A percentile compares a stretch with the other conserved stretches of the same genome.
phyloP scores from a whole-genome alignment of 2,888 invertebrate species.

The Drosophila melanocephala region DNA sequence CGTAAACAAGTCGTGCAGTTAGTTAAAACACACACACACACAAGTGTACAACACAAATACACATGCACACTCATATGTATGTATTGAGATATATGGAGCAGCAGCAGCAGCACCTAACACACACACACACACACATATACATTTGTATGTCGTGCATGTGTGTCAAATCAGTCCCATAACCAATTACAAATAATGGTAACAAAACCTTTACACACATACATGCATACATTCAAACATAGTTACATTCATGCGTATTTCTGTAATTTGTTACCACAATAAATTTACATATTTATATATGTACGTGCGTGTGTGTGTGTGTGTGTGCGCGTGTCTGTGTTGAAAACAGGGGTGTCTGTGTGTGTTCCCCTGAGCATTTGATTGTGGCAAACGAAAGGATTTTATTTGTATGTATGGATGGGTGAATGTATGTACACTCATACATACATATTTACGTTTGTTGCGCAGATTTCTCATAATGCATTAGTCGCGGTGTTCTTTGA shows the following conservation, averaged over 20 bases:
- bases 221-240: constrained; percentile 14
- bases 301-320: neutral
- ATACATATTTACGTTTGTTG: constrained; percentile 28
- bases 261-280: constrained; percentile 28
- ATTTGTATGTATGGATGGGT: constrained; percentile 10
- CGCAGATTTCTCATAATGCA: constrained; percentile 22
- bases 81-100: constrained; percentile 28
- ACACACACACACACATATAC: constrained; percentile 8
- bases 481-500: constrained; percentile 8
- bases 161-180: constrained; percentile 30
- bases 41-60: neutral
- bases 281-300: constrained; percentile 27
- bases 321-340: constrained; percentile 13
- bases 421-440: constrained; percentile 10
- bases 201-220: constrained; percentile 17
- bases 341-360: constrained; percentile 31
- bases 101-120: constrained; percentile 19
- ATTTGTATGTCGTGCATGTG: constrained; percentile 28
- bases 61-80: neutral
- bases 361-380: constrained; percentile 20
- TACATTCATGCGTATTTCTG: constrained; percentile 22
- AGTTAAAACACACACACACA: constrained; percentile 15
- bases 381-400: constrained; percentile 28
- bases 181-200: constrained; percentile 41
- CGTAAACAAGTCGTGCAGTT: constrained; percentile 47